Percentiles rank a stretch among this genome's conserved stretches.
phyloP scores from a whole-genome alignment of 1,140 invertebrate species.

The Colletes latitarsis region DNA sequence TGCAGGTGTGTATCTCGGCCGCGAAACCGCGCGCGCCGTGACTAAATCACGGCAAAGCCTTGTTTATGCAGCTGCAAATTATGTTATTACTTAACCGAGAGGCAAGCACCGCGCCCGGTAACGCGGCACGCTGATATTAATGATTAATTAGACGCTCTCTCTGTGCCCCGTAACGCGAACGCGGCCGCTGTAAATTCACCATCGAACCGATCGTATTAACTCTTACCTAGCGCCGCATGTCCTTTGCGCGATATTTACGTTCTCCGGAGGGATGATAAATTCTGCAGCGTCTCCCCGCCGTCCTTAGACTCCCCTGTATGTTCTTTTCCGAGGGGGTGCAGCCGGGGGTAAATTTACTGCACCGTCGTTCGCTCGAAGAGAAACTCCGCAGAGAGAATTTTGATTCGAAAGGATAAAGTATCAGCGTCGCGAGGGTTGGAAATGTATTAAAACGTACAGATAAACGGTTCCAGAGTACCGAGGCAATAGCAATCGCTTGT shows the following conservation, averaged over 20 bases:
- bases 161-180: conserved; percentile 5
- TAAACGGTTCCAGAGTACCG: no score
- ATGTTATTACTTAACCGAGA: conserved; percentile 72
- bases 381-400: no score
- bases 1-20: neutral
- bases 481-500: no score
- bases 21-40: neutral
- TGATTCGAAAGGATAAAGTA: no score
- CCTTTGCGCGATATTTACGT: neutral
- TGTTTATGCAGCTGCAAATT: conserved; percentile 75
- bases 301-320: neutral
- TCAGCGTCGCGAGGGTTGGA: no score
- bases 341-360: neutral
- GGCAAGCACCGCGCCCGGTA: neutral
- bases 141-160: conserved; percentile 52
- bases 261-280: neutral
- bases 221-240: neutral
- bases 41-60: conserved; percentile 36
- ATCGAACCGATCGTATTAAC: conserved; percentile 14
- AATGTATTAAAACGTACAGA: no score
- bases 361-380: neutral
- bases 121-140: conserved; percentile 41
- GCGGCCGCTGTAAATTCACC: neutral
- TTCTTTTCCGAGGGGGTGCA: neutral
- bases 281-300: no score